Conservation (phyloP, 2,113 vertebrate genomes). For the Cervus canadensis region DNA sequence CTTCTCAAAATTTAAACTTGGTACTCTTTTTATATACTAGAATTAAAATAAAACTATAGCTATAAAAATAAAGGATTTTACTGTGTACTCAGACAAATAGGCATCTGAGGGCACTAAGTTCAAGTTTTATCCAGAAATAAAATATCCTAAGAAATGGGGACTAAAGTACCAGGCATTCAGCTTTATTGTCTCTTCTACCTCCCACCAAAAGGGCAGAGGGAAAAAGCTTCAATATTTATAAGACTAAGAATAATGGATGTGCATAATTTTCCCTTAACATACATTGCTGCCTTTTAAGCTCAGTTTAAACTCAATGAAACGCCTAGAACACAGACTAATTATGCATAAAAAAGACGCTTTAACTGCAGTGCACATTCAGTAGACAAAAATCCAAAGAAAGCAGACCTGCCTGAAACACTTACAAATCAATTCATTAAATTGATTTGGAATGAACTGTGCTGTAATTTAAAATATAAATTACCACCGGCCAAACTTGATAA, state of each 20-base stretch:
- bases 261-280: constrained; percentile 59
- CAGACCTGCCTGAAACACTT: constrained; percentile 56
- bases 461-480: constrained; percentile 75
- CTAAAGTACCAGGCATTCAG: constrained; percentile 6
- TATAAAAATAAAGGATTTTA: background rate
- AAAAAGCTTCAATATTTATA: constrained; percentile 29
- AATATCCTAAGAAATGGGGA: constrained; percentile 28
- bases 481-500: constrained; percentile 60
- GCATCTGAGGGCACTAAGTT: background rate
- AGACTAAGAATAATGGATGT: constrained; percentile 26
- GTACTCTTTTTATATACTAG: background rate
- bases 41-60: background rate
- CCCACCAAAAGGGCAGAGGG: background rate
- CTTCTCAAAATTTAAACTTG: constrained; percentile 32
- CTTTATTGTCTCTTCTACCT: constrained; percentile 42
- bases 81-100: background rate
- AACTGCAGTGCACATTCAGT: constrained; percentile 65
- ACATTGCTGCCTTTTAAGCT: constrained; percentile 60
- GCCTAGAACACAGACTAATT: constrained; percentile 66
- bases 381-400: constrained; percentile 72
- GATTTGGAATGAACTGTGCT: constrained; percentile 68
- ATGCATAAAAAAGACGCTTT: constrained; percentile 49
- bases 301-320: constrained; percentile 59
- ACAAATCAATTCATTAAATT: constrained; percentile 71
- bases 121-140: constrained; percentile 20